Evolutionary conservation across 2,113 vertebrate genomes (phyloP).

Genomic region (Globicephala melas): DNA sequence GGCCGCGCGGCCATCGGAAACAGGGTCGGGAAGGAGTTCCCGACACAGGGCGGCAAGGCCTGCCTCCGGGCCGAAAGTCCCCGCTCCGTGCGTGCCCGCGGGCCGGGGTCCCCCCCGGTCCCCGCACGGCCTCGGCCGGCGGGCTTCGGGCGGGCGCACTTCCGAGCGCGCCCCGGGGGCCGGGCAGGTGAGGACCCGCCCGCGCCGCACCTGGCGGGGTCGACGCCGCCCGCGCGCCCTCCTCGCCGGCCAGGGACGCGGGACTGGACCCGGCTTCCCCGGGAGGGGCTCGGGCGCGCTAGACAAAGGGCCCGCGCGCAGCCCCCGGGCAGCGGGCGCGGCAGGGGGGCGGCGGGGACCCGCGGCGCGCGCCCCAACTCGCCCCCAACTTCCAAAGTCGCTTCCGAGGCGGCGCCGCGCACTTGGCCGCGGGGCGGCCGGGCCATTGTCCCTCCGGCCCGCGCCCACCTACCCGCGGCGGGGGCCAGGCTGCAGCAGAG

Average conservation of each 20-base stretch:
- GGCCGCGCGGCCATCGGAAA: constrained; percentile 29
- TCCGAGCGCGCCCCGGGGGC: constrained; percentile 39
- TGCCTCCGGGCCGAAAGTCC: neutral
- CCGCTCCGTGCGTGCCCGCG: neutral
- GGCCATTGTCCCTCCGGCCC: constrained; percentile 30
- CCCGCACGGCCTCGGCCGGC: neutral
- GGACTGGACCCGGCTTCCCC: neutral
- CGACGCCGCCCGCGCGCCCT: neutral
- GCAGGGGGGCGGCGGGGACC: neutral
- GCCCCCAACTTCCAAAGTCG: constrained; percentile 42
- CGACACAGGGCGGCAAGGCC: constrained; percentile 38
- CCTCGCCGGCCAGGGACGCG: neutral
- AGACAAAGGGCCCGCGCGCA: constrained; percentile 66
- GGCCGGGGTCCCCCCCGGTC: neutral
- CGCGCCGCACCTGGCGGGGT: constrained; percentile 65
- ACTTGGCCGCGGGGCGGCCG: constrained; percentile 27
- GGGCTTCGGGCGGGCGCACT: neutral
- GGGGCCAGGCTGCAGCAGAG: constrained; percentile 64
- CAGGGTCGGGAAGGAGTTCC: neutral
- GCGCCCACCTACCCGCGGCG: constrained; percentile 69
- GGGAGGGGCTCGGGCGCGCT: neutral
- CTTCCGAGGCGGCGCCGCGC: neutral
- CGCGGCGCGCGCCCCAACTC: constrained; percentile 59
- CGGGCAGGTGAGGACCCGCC: constrained; percentile 75
- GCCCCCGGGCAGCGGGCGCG: neutral